Evolutionary conservation across 2,888 invertebrate species (phyloP).

Genomic region (Pammene fasciana): DNA sequence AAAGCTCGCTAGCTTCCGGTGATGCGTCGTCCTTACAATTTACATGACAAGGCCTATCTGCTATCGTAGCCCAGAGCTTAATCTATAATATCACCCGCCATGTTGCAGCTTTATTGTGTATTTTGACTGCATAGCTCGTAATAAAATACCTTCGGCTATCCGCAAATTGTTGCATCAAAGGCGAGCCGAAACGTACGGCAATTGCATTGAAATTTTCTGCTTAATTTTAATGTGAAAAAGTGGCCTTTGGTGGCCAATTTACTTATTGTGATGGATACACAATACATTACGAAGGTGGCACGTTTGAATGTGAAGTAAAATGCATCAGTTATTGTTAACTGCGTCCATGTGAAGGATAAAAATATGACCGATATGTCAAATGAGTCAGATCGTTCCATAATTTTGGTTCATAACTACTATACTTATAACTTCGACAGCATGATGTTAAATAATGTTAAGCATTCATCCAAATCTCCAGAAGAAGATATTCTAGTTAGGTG

Average conservation of each 20-base stretch:
- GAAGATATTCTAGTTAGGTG: no score
- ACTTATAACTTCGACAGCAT: no score
- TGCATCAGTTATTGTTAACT: background rate
- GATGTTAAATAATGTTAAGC: no score
- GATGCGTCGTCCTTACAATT: conserved; percentile 26
- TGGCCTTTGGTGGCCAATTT: conserved; percentile 23
- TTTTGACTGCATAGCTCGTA: conserved; percentile 33
- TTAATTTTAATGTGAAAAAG: conserved; percentile 34
- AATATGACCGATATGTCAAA: no score
- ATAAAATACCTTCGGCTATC: conserved; percentile 34
- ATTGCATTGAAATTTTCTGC: conserved; percentile 21
- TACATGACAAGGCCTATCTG: conserved; percentile 31
- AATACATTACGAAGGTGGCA: background rate
- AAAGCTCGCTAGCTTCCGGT: conserved; percentile 6
- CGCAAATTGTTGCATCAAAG: conserved; percentile 34
- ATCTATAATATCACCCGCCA: conserved; percentile 32
- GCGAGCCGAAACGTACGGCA: conserved; percentile 12
- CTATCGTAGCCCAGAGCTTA: conserved; percentile 19
- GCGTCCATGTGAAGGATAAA: background rate
- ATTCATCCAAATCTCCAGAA: no score
- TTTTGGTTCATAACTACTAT: no score
- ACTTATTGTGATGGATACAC: conserved; percentile 7
- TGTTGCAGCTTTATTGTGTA: conserved; percentile 20
- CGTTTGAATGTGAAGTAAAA: background rate
- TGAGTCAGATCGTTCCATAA: no score